Evolutionary conservation across 64 coral and sea anemone species (phyloP).

Genomic region (Porites australiensis): DNA sequence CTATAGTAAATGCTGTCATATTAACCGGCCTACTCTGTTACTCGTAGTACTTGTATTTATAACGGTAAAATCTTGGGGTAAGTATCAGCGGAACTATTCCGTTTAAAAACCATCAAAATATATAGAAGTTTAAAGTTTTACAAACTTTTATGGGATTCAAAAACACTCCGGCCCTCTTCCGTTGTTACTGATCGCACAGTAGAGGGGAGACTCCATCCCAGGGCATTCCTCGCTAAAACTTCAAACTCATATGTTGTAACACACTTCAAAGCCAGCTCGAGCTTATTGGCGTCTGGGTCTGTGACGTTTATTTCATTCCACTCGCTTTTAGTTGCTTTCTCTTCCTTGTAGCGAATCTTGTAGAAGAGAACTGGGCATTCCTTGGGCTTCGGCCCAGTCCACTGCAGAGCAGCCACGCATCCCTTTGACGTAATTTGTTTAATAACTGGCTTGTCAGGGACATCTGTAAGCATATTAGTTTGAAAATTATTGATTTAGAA

Average conservation of each 20-base stretch:
- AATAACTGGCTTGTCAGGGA: not conserved
- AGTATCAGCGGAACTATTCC: too few relatives aligned
- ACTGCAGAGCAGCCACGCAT: not conserved
- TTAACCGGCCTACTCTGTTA: too few relatives aligned
- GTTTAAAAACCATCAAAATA: too few relatives aligned
- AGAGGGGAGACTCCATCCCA: not conserved
- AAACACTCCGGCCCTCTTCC: too few relatives aligned
- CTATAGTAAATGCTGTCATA: too few relatives aligned
- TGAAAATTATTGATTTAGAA: too few relatives aligned
- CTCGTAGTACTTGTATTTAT: too few relatives aligned
- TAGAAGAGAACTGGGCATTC: constrained; percentile 18
- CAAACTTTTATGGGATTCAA: too few relatives aligned
- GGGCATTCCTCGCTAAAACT: not conserved
- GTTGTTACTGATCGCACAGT: not conserved
- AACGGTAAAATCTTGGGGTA: too few relatives aligned
- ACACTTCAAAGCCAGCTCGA: not conserved
- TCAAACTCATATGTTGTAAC: not conserved
- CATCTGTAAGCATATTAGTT: not conserved
- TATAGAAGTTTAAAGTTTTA: too few relatives aligned
- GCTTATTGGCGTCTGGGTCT: not conserved
- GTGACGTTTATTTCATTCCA: not conserved
- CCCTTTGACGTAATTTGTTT: not conserved
- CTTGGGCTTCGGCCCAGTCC: not conserved
- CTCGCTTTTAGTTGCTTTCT: not conserved
- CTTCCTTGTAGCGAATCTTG: not conserved